Evolutionary conservation across 1,140 invertebrate species (phyloP), one percentile per base, ranked within the genome.

Genomic region (Bombus pascuorum): DNA sequence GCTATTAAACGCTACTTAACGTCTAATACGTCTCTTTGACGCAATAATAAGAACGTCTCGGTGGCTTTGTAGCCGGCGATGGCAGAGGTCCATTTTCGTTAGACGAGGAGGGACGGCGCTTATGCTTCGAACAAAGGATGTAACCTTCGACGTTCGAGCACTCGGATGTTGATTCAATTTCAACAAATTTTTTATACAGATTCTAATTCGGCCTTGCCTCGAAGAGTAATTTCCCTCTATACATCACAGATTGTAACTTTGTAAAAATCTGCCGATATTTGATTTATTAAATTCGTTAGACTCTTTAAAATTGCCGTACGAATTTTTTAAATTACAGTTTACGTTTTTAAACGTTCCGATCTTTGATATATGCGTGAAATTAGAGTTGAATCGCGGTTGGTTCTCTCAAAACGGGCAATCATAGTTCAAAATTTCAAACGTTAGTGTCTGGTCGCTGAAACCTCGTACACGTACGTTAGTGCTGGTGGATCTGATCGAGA

Each of bases 1-100:
- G 81, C 81, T 75, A 75, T 74, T 62, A 82, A 82, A 42, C 25
- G 47, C 57, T 75, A 47, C 73, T 82, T 75, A 82, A 82, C 81
- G 81, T 73, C 71, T 47, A n/a, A 75, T 65, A 75, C 71, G 39
- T 75, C 71, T 73, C 71, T 75, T 75, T 75, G 81, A 75, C 25
- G 13, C 71, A 59, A 82, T 34, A 72, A 75, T 82, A 82, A 82
- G 62, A 82, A 82, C 71, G 25, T 65, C n/a, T 37, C 39, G 59
- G 8, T 22, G 37, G 68, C 78, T 71, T 53, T 53, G 66, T 71
- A 37, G 4, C 32, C 32, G 65, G 2, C 34, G 37, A 22, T 39
- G 34, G 25, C 15, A 37, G 6, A 28, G 53, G 34, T 39, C 53
- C 75, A 62, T 77, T 59, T 39, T 39, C 47, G 32, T 37, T 9